These are phyloP conservation scores for Babylonia areolata DNA, from an alignment of 1,140 invertebrate species.

Conservation along the genomic window DNA sequence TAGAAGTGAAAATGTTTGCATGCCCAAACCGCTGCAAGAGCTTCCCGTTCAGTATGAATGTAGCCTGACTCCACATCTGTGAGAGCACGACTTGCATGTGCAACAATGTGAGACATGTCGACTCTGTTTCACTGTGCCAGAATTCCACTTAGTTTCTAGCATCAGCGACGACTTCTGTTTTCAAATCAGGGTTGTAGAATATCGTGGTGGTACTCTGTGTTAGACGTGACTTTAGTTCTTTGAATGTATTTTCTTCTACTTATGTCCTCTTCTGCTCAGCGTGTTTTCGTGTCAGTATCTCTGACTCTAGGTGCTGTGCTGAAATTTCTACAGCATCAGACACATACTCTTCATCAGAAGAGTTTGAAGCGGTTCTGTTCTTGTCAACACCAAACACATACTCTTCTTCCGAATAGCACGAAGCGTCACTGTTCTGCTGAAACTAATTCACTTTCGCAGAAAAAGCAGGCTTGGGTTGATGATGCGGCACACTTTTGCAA, in stretches of 20 bases:
- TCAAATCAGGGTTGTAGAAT: background rate
- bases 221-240: background rate
- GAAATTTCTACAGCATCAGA: background rate
- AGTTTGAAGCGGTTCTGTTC: background rate
- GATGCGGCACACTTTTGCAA: no score
- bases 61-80: no score
- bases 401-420: background rate
- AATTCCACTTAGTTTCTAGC: background rate
- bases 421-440: background rate
- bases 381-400: background rate
- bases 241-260: background rate
- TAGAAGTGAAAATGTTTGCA: no score
- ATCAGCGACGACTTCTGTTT: slow-evolving; percentile 8
- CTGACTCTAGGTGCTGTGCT: background rate
- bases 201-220: background rate
- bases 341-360: no score
- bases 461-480: no score
- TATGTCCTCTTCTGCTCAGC: background rate
- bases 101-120: no score
- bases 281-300: background rate
- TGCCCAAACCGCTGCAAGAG: no score
- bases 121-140: background rate
- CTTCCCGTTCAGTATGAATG: no score
- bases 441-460: no score
- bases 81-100: no score